These are phyloP conservation scores for Telenomus remus DNA, from an alignment of 1,140 invertebrate genomes.

Conservation along the genomic window DNA sequence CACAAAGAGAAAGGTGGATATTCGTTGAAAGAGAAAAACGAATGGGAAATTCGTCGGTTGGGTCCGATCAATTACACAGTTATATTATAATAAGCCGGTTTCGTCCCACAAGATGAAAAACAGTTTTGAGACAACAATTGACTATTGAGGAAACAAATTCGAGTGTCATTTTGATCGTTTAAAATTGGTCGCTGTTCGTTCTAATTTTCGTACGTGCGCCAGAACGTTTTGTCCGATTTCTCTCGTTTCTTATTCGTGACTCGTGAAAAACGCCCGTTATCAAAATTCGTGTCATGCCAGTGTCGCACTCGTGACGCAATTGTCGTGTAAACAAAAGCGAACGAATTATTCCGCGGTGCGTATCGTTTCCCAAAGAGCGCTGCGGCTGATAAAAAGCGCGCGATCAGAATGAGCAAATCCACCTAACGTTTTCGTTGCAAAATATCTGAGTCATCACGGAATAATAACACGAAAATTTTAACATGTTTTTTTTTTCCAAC, in stretches of 20 bases:
- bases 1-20: no score
- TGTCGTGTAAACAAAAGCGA: slow-evolving; percentile 9
- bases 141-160: no score
- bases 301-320: not conserved
- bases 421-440: not conserved
- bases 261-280: slow-evolving; percentile 24
- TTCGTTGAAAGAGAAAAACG: no score
- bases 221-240: slow-evolving; percentile 23
- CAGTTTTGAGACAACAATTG: no score
- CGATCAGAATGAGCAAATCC: not conserved
- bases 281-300: slow-evolving; percentile 19
- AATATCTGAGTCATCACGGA: not conserved
- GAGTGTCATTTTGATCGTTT: no score
- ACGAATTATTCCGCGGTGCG: slow-evolving; percentile 10
- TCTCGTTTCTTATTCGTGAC: slow-evolving; percentile 12
- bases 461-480: not conserved
- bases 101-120: no score
- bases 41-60: no score
- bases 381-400: not conserved
- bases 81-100: no score
- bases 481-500: no score
- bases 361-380: not conserved
- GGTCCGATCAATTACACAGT: no score
- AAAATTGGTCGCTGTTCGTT: slow-evolving; percentile 20
- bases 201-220: slow-evolving; percentile 16